A percentile compares a stretch with the other conserved stretches of the same genome.
phyloP scores from a whole-genome alignment of 64 coral and sea anemone species.

The Platygyra sinensis region DNA sequence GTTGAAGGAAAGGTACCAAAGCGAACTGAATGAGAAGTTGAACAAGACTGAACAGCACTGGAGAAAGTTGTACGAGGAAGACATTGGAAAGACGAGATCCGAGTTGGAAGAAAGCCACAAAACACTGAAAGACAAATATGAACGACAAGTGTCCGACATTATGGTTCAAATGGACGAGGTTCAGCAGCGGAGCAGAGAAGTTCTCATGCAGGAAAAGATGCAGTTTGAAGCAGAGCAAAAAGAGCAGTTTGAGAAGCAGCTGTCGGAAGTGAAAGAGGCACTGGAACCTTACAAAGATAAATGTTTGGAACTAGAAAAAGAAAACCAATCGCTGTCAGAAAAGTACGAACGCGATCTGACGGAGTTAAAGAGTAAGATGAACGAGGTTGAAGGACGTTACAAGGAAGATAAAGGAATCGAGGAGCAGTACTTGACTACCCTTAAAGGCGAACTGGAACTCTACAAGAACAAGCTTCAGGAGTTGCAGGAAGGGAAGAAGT shows the following conservation, averaged over 20 bases:
- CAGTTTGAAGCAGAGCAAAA: constrained; percentile 92
- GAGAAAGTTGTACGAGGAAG: constrained; percentile 88
- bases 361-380: constrained; percentile 80
- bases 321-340: constrained; percentile 79
- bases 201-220: constrained; percentile 75
- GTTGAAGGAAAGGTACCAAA: constrained; percentile 90
- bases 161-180: constrained; percentile 93
- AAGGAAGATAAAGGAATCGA: constrained; percentile 69
- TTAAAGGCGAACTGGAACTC: constrained; percentile 81
- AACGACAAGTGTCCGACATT: constrained; percentile 88
- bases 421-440: constrained; percentile 64
- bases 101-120: constrained; percentile 87
- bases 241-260: constrained; percentile 86
- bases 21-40: constrained; percentile 90
- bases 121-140: constrained; percentile 95
- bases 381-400: constrained; percentile 84
- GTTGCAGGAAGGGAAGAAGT: constrained; percentile 76
- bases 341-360: constrained; percentile 82
- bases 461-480: constrained; percentile 85
- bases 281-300: constrained; percentile 85
- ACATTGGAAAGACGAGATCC: constrained; percentile 68
- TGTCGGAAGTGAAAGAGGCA: constrained; percentile 87
- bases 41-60: constrained; percentile 86
- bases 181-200: constrained; percentile 86
- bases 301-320: constrained; percentile 80